These are phyloP conservation scores for Cromileptes altivelis DNA, from an alignment of 2,113 vertebrate genomes.

Conservation along the genomic window DNA sequence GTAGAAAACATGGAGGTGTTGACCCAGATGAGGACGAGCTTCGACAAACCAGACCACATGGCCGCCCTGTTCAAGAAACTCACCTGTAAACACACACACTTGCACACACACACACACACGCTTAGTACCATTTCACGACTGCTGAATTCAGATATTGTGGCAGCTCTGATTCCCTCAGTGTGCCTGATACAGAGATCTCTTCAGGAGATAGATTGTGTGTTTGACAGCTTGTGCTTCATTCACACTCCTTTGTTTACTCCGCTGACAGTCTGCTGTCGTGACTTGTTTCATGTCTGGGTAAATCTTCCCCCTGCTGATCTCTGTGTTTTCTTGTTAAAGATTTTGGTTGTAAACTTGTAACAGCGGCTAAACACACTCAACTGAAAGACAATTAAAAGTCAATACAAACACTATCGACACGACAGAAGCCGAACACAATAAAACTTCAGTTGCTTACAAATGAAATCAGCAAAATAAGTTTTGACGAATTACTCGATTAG, in stretches of 20 bases:
- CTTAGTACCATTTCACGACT: no score
- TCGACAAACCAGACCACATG: constrained; percentile 99
- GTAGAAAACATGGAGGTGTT: constrained; percentile 98
- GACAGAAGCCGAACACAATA: neutral
- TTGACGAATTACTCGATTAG: neutral
- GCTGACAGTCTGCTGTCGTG: neutral
- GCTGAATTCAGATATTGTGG: neutral
- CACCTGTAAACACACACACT: constrained; percentile 85
- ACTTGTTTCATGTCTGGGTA: neutral
- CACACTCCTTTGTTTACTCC: neutral
- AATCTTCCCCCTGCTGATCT: neutral
- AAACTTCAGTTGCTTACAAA: neutral
- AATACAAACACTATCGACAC: neutral
- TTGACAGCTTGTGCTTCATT: constrained; percentile 1
- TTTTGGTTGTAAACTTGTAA: neutral
- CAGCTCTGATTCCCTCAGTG: neutral
- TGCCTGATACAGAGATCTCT: neutral
- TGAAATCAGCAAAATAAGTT: neutral
- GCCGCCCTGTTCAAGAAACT: constrained; percentile 97
- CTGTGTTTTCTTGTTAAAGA: neutral
- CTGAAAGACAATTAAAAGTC: neutral
- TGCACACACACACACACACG: neutral
- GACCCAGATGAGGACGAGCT: constrained; percentile 99
- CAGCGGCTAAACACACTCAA: neutral
- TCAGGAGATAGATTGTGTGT: neutral